These are phyloP conservation scores for Ursus arctos DNA, from an alignment of 2,113 vertebrate genomes.

Conservation along the genomic window DNA sequence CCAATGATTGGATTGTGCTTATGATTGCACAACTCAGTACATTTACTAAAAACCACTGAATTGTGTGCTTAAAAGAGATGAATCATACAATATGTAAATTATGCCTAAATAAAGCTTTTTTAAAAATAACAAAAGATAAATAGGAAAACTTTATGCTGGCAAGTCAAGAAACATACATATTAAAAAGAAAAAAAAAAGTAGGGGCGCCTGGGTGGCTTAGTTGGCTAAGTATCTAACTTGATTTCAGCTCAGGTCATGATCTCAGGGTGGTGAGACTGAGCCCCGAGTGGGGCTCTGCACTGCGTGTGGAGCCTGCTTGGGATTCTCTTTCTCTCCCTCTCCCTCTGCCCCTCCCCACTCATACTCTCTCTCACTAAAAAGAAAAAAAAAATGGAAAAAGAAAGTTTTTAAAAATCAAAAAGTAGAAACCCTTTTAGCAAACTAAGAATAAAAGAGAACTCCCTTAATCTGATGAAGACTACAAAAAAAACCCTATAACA, in stretches of 20 bases:
- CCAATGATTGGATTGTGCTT: background rate
- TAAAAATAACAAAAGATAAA: background rate
- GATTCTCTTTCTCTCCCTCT: background rate
- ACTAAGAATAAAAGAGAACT: background rate
- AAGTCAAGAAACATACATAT: background rate
- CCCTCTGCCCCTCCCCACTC: background rate
- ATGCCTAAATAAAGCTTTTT: background rate
- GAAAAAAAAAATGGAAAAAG: no score
- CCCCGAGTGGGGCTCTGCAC: background rate
- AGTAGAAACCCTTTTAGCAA: background rate
- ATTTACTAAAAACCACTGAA: slow-evolving; percentile 6
- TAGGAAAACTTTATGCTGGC: background rate
- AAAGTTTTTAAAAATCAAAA: background rate
- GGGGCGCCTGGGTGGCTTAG: background rate
- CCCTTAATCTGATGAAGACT: background rate
- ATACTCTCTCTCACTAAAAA: no score
- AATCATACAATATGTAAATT: background rate
- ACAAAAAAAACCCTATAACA: background rate
- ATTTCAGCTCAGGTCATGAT: background rate
- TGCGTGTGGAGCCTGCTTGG: background rate
- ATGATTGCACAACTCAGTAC: background rate
- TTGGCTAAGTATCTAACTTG: background rate
- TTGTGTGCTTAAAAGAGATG: background rate
- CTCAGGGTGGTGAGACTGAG: background rate
- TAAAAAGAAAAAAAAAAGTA: background rate